Evolutionary conservation across 1,140 invertebrate species (phyloP).

Genomic region (Vollenhovia emeryi): DNA sequence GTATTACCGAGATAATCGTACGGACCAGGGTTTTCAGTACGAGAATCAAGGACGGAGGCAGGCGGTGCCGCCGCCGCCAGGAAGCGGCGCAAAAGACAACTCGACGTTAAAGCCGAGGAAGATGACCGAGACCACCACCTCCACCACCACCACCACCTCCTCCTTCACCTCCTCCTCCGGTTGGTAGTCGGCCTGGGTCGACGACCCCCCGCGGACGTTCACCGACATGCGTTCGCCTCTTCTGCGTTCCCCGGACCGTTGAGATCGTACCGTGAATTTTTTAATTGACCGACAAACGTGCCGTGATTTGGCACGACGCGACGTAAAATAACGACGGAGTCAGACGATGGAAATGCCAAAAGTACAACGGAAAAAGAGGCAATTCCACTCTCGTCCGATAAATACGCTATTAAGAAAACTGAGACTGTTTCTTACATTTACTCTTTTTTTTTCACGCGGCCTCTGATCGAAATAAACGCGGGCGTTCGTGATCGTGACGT

Average conservation of each 20-base stretch:
- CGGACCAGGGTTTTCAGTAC: conserved; percentile 31
- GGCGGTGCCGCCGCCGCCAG: background rate
- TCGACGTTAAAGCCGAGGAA: conserved; percentile 40
- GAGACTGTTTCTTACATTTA: background rate
- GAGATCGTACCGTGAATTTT: conserved; percentile 64
- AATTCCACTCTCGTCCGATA: background rate
- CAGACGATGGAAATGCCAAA: background rate
- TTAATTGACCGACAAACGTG: conserved; percentile 79
- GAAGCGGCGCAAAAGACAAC: conserved; percentile 19
- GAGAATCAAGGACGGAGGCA: conserved; percentile 57
- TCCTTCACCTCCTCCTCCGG: background rate
- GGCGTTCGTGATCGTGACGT: background rate
- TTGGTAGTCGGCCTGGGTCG: conserved; percentile 74
- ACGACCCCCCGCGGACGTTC: conserved; percentile 84
- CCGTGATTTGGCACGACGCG: conserved; percentile 33
- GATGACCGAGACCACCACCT: conserved; percentile 27
- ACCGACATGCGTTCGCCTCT: conserved; percentile 79
- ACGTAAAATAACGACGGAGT: background rate
- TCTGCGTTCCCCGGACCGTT: conserved; percentile 61
- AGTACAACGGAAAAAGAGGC: background rate
- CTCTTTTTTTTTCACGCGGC: background rate
- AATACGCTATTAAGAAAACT: background rate
- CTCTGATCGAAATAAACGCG: background rate
- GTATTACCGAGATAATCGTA: conserved; percentile 43
- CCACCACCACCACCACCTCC: background rate